phyloP scores from a whole-genome alignment of 2,888 invertebrate genomes.

The Portevinia maculata region DNA sequence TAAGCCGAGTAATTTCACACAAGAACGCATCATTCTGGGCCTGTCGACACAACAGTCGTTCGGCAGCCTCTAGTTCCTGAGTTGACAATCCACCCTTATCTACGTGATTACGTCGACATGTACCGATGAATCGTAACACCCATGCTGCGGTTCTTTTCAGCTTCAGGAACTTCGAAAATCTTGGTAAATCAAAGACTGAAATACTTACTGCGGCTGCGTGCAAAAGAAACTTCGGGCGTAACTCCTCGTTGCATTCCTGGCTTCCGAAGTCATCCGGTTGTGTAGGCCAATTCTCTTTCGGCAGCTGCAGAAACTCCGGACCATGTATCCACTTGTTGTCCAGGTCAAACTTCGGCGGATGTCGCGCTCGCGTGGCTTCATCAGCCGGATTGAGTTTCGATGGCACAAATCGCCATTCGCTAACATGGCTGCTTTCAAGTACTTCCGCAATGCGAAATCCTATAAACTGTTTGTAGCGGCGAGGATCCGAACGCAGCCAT shows the following conservation, averaged over 20 bases:
- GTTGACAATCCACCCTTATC: slow-evolving; percentile 8
- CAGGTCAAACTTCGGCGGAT: not conserved
- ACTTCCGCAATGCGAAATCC: slow-evolving; percentile 63
- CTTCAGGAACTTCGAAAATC: slow-evolving; percentile 2
- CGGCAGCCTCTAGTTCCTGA: not conserved
- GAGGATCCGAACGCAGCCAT: not conserved
- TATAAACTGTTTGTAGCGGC: not conserved
- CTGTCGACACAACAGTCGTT: slow-evolving; percentile 9
- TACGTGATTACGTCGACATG: not conserved
- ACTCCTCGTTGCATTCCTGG: too few relatives aligned
- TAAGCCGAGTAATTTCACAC: not conserved
- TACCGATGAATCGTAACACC: not conserved
- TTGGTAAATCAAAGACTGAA: slow-evolving; percentile 9
- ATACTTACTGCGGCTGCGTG: slow-evolving; percentile 6
- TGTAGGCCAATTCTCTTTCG: slow-evolving; percentile 13
- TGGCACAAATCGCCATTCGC: slow-evolving; percentile 50
- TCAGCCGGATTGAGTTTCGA: slow-evolving; percentile 50
- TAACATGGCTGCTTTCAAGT: slow-evolving; percentile 47
- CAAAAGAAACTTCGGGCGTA: not conserved
- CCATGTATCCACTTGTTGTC: slow-evolving; percentile 33
- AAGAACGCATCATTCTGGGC: not conserved
- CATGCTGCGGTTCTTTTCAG: slow-evolving; percentile 10
- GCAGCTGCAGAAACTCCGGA: slow-evolving; percentile 38
- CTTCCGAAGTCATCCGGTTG: too few relatives aligned
- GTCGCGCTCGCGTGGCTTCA: slow-evolving; percentile 44